A percentile compares a stretch with the other conserved stretches of the same genome.
These are phyloP conservation scores for Sterna hirundo DNA, from an alignment of 2,113 vertebrate species.

Conservation along the genomic window DNA sequence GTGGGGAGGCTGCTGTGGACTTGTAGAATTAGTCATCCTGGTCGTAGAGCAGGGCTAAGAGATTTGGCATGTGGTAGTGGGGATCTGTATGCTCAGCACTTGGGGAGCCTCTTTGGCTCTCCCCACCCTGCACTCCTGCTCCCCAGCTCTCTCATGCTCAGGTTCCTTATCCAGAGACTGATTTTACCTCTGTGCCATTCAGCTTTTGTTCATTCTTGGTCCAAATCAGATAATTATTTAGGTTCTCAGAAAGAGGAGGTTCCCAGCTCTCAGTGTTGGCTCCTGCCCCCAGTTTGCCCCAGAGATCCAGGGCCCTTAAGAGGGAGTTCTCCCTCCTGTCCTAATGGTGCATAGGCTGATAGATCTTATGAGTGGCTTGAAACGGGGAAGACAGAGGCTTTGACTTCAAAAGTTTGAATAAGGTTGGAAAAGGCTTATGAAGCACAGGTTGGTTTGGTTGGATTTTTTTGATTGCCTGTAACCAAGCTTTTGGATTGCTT, in stretches of 20 bases:
- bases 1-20: neutral
- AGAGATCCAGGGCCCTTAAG: neutral
- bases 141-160: neutral
- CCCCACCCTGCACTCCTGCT: fast-evolving
- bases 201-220: neutral
- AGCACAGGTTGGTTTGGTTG: neutral
- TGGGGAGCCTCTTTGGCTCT: neutral
- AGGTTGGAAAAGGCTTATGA: neutral
- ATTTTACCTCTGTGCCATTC: neutral
- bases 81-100: neutral
- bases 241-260: neutral
- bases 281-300: neutral
- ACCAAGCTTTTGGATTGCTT: neutral
- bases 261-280: neutral
- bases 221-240: neutral
- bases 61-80: fast-evolving
- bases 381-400: neutral
- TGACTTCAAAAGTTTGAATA: neutral
- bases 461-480: neutral
- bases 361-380: fast-evolving
- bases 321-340: neutral
- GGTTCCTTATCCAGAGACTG: neutral
- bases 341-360: neutral
- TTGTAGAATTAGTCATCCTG: neutral
- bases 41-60: neutral